Base-by-base conservation (phyloP, 2,888 invertebrate species). In the Blastobasis lacticolella region DNA sequence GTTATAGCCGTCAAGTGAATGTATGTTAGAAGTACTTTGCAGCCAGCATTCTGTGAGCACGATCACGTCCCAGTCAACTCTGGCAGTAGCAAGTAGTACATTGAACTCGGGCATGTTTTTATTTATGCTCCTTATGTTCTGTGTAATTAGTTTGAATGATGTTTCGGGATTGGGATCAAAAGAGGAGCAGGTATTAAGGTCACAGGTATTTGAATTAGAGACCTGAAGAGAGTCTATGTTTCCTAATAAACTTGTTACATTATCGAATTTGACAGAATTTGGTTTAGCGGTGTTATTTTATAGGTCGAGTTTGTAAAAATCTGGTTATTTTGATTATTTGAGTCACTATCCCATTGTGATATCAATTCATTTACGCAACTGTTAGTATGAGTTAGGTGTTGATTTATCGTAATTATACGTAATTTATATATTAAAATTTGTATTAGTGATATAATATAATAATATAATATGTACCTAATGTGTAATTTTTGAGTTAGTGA, bases 21-120 rank as follows among this genome's bases (percentile, higher is more conserved):
- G 60, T 36, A 67, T 58, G 10, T 23, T 4, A 6, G 53, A 48
- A 7, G 53, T 5, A 6, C 52, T 49, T 0, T 45, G 45, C 0
- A 64, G 50, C 62, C 63, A 66, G 36, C 62, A 66, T 51, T 63
- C 60, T 0, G 58, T 50, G 0, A 67, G 48, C 0, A 64, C 50
- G 5, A 67, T n/a, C 2, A 62, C 6, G 42, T 65, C 61, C 58
- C 61, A 64, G 0, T 48, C 5, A 0, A 58, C 10, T 5, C 52
- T 8, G 0, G 59, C 56, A 6, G 60, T 52, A 0, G 50, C 38
- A 0, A 61, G n/a, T 8, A 62, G 49, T 2, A 58, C 54, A 4
- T 46, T 10, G 7, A 63, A 55, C 36, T 48, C 56, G 0, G 53
- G 3, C n/a, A 62, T 44, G 38, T 63, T 63, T 38, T 56, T 53